Percentiles rank a stretch among this genome's conserved stretches.
These are phyloP conservation scores for Megaceryle alcyon DNA, from an alignment of 2,797 vertebrate genomes.

Conservation along the genomic window DNA sequence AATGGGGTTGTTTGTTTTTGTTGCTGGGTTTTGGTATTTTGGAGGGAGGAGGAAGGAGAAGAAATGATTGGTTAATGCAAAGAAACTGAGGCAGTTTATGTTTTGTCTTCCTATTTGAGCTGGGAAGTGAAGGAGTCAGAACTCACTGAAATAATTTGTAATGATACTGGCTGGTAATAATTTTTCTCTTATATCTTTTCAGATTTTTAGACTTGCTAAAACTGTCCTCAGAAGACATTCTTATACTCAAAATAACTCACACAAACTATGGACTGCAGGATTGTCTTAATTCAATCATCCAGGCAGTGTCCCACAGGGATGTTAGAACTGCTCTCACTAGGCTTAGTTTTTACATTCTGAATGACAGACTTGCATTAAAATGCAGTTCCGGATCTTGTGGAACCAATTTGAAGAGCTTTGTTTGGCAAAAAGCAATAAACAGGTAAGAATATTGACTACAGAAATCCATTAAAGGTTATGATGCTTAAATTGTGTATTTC, in stretches of 20 bases:
- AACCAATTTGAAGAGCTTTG: conserved; percentile 78
- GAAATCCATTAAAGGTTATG: background rate
- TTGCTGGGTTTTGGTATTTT: background rate
- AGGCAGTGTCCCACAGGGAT: conserved; percentile 85
- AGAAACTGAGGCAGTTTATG: background rate
- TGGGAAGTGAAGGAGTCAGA: background rate
- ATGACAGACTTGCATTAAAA: conserved; percentile 86
- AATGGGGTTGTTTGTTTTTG: background rate
- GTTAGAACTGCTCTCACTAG: conserved; percentile 87
- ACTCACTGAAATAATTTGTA: background rate
- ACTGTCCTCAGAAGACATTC: conserved; percentile 82
- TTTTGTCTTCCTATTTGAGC: background rate
- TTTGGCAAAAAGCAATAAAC: conserved; percentile 86
- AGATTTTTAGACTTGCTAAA: conserved; percentile 86
- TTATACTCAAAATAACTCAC: conserved; percentile 81
- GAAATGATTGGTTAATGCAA: background rate
- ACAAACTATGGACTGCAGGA: conserved; percentile 82
- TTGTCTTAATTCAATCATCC: conserved; percentile 84
- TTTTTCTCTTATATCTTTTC: conserved; percentile 7
- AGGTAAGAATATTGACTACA: conserved; percentile 79
- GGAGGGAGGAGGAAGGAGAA: background rate
- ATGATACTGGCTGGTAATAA: background rate
- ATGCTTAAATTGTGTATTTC: background rate
- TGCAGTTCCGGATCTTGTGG: conserved; percentile 74
- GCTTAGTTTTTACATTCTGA: conserved; percentile 89